Conservation (phyloP, 1,140 invertebrate genomes). For the Helicoverpa armigera region DNA sequence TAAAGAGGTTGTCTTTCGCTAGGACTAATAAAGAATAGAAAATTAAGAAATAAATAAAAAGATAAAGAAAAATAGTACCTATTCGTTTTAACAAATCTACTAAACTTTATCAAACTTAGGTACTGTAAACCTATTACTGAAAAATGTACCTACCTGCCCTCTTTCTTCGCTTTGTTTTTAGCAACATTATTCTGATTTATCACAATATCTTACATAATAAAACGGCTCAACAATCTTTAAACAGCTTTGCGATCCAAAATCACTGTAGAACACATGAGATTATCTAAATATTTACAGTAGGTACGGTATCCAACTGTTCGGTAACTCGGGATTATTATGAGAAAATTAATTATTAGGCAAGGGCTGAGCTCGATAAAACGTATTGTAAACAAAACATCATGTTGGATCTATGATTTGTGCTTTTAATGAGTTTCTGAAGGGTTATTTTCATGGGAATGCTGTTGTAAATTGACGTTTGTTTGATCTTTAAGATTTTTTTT, state of each 20-base stretch:
- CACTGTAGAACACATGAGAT: slow-evolving; percentile 67
- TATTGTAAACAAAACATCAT: slow-evolving; percentile 34
- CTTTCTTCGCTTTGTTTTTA: too few species aligned
- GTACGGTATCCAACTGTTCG: slow-evolving; percentile 56
- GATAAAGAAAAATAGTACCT: too few species aligned
- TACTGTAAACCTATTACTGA: too few species aligned
- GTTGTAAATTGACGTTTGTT: not conserved
- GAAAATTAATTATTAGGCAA: slow-evolving; percentile 64
- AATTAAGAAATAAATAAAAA: too few species aligned
- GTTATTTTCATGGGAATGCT: slow-evolving; percentile 13
- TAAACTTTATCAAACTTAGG: too few species aligned
- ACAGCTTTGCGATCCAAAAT: slow-evolving; percentile 62
- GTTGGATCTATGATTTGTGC: not conserved
- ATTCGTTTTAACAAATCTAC: too few species aligned
- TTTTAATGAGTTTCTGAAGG: slow-evolving; percentile 22
- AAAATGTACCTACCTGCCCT: too few species aligned
- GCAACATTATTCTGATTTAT: too few species aligned
- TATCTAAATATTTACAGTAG: slow-evolving; percentile 77
- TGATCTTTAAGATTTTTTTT: not conserved
- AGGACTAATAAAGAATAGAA: too few species aligned
- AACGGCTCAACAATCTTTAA: slow-evolving; percentile 31
- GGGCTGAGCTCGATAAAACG: slow-evolving; percentile 25
- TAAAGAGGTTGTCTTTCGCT: too few species aligned
- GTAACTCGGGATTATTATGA: slow-evolving; percentile 67
- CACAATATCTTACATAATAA: not conserved